Base-by-base conservation (phyloP, 2,888 invertebrate species). In the Arrhopalites spinosus region DNA sequence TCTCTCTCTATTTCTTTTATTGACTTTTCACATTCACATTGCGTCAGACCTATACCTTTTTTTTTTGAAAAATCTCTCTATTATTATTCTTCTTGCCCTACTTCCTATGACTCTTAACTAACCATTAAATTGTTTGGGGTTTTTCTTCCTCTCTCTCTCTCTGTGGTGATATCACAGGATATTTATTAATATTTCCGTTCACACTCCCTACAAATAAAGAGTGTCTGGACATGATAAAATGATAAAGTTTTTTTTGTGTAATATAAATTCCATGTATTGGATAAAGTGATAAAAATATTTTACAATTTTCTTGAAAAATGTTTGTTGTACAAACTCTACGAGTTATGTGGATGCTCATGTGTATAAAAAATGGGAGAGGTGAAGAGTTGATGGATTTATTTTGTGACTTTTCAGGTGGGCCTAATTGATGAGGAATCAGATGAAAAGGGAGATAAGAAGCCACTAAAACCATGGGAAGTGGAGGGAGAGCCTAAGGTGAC, bases 401-500 rank as follows among this genome's bases (percentile, higher is more conserved):
- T n/a, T n/a, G n/a, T n/a, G n/a, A 45, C 15, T 29, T 43, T 56
- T 36, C 74, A 74, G 74, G 74, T 74, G 15, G 74, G 74, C 13
- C 27, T 74, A 43, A 74, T 74, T 61, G 74, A 74, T 20, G 73
- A 74, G 30, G 53, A 74, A 15, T 30, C 20, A 23, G n/a, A 36
- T 23, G 71, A 15, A 7, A 45, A 15, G 27, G 25, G 27, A 8
- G 23, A 25, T 23, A 59, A 59, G 59, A 59, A 59, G 5, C 70
- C 56, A 43, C 59, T 56, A 56, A 74, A 74, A 43, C 73, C 73
- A 13, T 74, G 73, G 73, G 73, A 74, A 50, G 47, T 67, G 15
- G 73, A 74, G 53, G 45, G 47, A 25, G 73, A 74, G 67, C 73
- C 73, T 36, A 74, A 74, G 67, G 73, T 74, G 50, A 74, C 56